phyloP scores from a whole-genome alignment of 2,888 invertebrate genomes.

The Metacarcinus magister region DNA sequence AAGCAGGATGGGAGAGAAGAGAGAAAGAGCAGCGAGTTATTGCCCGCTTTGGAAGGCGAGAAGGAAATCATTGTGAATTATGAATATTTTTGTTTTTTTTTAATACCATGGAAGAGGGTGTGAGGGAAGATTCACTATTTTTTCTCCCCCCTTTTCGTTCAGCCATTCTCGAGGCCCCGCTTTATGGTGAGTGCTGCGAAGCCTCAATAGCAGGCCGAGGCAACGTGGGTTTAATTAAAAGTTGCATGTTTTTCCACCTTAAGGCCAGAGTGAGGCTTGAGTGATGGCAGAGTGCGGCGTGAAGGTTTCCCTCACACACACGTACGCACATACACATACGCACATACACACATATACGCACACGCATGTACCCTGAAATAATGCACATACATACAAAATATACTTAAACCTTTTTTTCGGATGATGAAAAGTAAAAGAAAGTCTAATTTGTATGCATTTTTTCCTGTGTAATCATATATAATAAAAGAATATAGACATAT shows the following conservation, averaged over 20 bases:
- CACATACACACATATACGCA: constrained; percentile 64
- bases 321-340: constrained; percentile 58
- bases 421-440: neutral
- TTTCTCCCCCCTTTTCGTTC: neutral
- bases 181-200: neutral
- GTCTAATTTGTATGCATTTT: too few relatives aligned
- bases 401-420: neutral
- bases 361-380: constrained; percentile 52
- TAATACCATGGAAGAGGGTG: constrained; percentile 9
- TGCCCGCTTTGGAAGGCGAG: constrained; percentile 70
- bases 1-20: constrained; percentile 54
- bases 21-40: constrained; percentile 69
- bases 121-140: neutral
- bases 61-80: constrained; percentile 71
- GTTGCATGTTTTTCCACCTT: constrained; percentile 41
- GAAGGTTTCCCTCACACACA: constrained; percentile 6
- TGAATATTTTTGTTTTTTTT: constrained; percentile 61
- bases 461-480: too few relatives aligned
- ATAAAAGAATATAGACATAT: neutral
- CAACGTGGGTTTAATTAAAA: constrained; percentile 27
- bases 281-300: constrained; percentile 40
- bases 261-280: constrained; percentile 39
- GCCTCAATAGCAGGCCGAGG: constrained; percentile 18
- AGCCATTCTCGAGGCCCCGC: neutral
- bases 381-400: neutral